phyloP scores from a whole-genome alignment of 2,888 invertebrate species.

The Agrotis clavis region DNA sequence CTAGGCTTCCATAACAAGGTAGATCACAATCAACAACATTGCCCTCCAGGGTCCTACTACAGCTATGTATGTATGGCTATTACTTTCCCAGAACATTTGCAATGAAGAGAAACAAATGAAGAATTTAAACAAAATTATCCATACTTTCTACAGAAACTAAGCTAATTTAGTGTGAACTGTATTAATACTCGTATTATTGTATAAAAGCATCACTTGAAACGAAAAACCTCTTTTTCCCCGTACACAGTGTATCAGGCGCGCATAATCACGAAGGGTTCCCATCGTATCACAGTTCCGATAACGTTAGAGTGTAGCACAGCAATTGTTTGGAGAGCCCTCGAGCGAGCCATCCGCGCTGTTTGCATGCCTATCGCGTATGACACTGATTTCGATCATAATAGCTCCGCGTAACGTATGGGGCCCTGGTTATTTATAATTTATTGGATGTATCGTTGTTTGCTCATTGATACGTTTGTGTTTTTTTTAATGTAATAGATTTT shows the following conservation, averaged over 20 bases:
- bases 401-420: constrained; percentile 18
- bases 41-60: not conserved
- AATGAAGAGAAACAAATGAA: not conserved
- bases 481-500: not conserved
- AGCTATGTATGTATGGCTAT: not conserved
- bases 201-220: constrained; percentile 3
- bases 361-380: constrained; percentile 58
- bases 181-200: not conserved
- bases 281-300: constrained; percentile 60
- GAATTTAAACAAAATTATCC: not conserved
- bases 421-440: constrained; percentile 20
- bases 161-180: not conserved
- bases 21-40: constrained; percentile 14
- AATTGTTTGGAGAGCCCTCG: constrained; percentile 66
- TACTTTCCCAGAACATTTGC: not conserved
- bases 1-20: constrained; percentile 7
- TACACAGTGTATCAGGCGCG: constrained; percentile 39
- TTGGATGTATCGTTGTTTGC: constrained; percentile 7
- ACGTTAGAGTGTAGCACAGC: constrained; percentile 57
- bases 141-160: not conserved
- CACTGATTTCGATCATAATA: constrained; percentile 56
- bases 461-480: not conserved
- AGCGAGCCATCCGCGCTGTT: constrained; percentile 48
- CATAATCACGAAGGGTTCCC: constrained; percentile 45
- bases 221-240: not conserved